These are phyloP conservation scores for Ctenopoma kingsleyae DNA, from an alignment of 2,797 vertebrate species.

Conservation along the genomic window DNA sequence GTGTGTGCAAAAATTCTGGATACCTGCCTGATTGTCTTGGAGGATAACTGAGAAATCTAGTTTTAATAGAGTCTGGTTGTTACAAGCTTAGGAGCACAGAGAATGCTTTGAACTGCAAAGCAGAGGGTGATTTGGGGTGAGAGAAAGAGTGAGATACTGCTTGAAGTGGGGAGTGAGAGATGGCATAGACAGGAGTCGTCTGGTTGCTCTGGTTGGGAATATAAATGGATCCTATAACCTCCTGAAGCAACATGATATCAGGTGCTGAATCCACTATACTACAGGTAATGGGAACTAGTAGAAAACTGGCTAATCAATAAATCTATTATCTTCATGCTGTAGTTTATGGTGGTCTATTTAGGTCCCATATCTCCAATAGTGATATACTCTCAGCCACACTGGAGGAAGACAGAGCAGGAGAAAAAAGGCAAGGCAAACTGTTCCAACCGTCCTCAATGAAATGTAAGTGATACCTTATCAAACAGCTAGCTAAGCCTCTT, in stretches of 20 bases:
- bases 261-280: constrained; percentile 62
- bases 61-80: constrained; percentile 52
- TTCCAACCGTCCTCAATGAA: constrained; percentile 28
- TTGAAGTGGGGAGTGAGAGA: constrained; percentile 38
- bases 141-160: constrained; percentile 29
- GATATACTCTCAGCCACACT: constrained; percentile 38
- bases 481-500: constrained; percentile 27
- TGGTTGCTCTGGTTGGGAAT: constrained; percentile 55
- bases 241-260: constrained; percentile 48
- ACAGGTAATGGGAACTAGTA: constrained; percentile 49
- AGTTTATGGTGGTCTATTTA: constrained; percentile 70
- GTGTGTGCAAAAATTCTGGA: neutral
- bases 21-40: constrained; percentile 16
- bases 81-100: constrained; percentile 54
- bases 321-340: constrained; percentile 70
- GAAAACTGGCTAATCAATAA: constrained; percentile 73
- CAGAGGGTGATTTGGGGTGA: constrained; percentile 11
- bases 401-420: constrained; percentile 23
- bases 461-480: constrained; percentile 50
- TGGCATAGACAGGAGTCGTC: constrained; percentile 34
- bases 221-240: constrained; percentile 64
- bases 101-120: constrained; percentile 63
- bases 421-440: constrained; percentile 20
- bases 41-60: constrained; percentile 28
- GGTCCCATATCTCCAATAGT: constrained; percentile 37